Conservation (phyloP, 2,888 invertebrate species). For the Aradus depressus region DNA sequence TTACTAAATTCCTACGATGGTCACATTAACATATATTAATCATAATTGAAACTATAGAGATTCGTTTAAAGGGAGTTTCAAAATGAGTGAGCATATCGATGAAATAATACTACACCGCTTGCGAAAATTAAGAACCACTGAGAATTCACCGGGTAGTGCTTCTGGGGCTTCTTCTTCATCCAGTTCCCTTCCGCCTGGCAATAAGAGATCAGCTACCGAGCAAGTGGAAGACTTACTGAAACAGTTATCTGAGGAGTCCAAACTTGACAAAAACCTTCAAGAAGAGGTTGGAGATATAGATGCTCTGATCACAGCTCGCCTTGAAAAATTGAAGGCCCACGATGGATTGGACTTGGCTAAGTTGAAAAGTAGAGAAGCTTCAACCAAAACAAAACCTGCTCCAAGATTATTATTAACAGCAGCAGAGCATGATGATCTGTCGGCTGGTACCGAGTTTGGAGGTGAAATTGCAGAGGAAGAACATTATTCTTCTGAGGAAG, state of each 20-base stretch:
- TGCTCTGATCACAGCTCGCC: conserved; percentile 13
- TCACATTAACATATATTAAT: too few species aligned
- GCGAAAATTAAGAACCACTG: conserved; percentile 12
- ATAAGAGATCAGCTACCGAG: conserved; percentile 15
- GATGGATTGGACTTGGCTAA: conserved; percentile 6
- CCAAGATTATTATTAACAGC: too few species aligned
- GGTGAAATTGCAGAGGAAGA: conserved; percentile 3
- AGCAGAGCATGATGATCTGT: neutral
- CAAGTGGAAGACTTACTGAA: conserved; percentile 21
- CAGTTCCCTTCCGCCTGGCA: neutral
- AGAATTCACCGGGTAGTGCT: neutral
- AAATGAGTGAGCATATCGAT: conserved; percentile 20
- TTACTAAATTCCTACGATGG: too few species aligned
- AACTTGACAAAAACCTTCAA: conserved; percentile 12
- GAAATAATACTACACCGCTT: conserved; percentile 18
- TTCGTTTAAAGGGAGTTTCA: too few species aligned
- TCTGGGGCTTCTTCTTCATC: neutral
- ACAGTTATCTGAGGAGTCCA: conserved; percentile 16
- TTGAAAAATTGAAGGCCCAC: conserved; percentile 18
- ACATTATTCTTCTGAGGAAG: conserved; percentile 2
- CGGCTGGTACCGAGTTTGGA: neutral
- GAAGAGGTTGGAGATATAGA: conserved; percentile 15
- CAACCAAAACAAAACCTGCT: neutral
- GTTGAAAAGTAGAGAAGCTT: too few species aligned
- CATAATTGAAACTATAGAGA: too few species aligned